These are phyloP conservation scores for Sebastes oblongus DNA, from an alignment of 2,797 vertebrate species.

Conservation along the genomic window DNA sequence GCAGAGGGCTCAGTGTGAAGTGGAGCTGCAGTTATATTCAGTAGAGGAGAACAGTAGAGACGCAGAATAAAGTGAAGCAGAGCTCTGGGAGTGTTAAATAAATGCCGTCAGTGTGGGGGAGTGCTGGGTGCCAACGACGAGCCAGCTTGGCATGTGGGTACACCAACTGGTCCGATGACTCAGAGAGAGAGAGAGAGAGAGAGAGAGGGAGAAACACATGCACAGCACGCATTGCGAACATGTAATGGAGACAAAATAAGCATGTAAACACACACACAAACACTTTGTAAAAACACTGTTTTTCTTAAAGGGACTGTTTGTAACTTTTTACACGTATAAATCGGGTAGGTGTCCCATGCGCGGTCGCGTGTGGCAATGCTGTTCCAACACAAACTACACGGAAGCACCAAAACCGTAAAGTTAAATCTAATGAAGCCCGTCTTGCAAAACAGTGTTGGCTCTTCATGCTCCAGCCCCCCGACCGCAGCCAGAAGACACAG, in stretches of 20 bases:
- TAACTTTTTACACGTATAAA: no score
- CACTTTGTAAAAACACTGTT: background rate
- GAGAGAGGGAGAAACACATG: slow-evolving; percentile 41
- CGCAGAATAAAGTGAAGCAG: background rate
- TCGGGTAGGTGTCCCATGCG: no score
- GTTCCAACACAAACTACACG: no score
- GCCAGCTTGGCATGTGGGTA: slow-evolving; percentile 69
- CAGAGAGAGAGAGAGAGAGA: slow-evolving; percentile 42
- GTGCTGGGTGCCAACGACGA: slow-evolving; percentile 50
- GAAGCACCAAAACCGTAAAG: no score
- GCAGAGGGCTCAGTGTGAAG: slow-evolving; percentile 2
- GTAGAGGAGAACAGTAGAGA: slow-evolving; percentile 12
- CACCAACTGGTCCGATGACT: slow-evolving; percentile 77
- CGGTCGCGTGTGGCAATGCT: no score
- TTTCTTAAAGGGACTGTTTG: background rate
- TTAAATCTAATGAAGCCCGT: no score
- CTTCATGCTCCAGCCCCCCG: no score
- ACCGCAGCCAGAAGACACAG: no score
- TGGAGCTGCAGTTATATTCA: background rate
- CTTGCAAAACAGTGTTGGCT: no score
- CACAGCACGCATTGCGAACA: slow-evolving; percentile 3
- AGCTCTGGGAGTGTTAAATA: slow-evolving; percentile 24
- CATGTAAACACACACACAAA: slow-evolving; percentile 3
- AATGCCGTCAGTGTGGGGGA: slow-evolving; percentile 52
- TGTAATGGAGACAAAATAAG: slow-evolving; percentile 29